Percentiles rank a stretch among this genome's conserved stretches.
Conservation (phyloP, 2,888 invertebrate genomes). For the Cistogaster globosa region DNA sequence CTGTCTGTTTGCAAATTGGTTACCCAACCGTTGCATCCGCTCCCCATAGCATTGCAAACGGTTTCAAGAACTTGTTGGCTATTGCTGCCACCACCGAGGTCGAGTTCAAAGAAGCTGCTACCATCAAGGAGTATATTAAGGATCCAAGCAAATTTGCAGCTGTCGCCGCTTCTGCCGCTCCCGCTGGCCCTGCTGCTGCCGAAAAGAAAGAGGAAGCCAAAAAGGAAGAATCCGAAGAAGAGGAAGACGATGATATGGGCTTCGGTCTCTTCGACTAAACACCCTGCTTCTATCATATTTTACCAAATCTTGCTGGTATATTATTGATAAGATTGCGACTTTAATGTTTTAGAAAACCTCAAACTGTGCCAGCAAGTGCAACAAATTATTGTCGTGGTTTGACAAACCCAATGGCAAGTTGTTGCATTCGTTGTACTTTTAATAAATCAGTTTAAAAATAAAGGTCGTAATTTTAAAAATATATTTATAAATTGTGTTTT, state of each 20-base stretch:
- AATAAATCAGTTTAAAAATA: slow-evolving; percentile 57
- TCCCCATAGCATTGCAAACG: slow-evolving; percentile 98
- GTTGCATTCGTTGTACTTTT: slow-evolving; percentile 58
- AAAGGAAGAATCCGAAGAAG: slow-evolving; percentile 90
- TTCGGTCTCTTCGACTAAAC: slow-evolving; percentile 95
- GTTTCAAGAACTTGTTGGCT: slow-evolving; percentile 98
- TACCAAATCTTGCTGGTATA: slow-evolving; percentile 53
- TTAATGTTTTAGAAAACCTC: slow-evolving; percentile 46
- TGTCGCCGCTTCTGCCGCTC: slow-evolving; percentile 85
- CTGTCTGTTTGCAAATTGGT: slow-evolving; percentile 95
- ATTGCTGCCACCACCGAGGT: slow-evolving; percentile 98
- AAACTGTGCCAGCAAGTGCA: slow-evolving; percentile 49
- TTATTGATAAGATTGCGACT: slow-evolving; percentile 67
- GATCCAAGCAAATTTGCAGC: slow-evolving; percentile 98
- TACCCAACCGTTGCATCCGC: slow-evolving; percentile 98
- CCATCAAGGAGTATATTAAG: slow-evolving; percentile 96
- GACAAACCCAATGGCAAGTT: slow-evolving; percentile 83
- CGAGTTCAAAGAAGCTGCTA: slow-evolving; percentile 96
- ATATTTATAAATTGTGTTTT: background rate
- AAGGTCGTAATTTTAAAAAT: slow-evolving; percentile 65
- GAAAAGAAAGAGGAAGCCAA: slow-evolving; percentile 89
- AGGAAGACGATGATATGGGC: slow-evolving; percentile 97
- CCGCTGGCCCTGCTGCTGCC: slow-evolving; percentile 85
- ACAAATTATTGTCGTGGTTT: slow-evolving; percentile 82
- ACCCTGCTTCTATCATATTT: slow-evolving; percentile 16